Percentiles rank a stretch among this genome's conserved stretches.
phyloP scores from a whole-genome alignment of 92 coral and sea anemone genomes.

The Pocillopora meandrina region DNA sequence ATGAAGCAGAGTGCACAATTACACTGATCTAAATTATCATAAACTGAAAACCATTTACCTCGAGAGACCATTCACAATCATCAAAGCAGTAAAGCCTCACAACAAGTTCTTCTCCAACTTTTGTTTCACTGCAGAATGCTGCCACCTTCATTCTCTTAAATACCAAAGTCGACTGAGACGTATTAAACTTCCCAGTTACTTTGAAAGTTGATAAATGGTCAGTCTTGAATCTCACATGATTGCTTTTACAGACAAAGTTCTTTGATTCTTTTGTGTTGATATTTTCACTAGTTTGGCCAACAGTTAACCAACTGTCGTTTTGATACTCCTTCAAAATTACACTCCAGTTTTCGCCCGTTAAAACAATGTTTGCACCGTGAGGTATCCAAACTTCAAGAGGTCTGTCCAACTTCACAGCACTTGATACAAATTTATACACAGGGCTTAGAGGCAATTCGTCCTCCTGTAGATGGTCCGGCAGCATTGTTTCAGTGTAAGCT shows the following conservation, averaged over 20 bases:
- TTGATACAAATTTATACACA: background rate
- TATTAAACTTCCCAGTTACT: slow-evolving; percentile 48
- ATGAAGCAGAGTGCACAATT: no score
- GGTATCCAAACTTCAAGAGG: slow-evolving; percentile 18
- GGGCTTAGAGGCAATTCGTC: slow-evolving; percentile 27
- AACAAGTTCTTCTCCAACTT: slow-evolving; percentile 39
- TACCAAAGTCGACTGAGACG: slow-evolving; percentile 23
- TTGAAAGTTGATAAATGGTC: slow-evolving; percentile 46
- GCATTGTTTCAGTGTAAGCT: background rate
- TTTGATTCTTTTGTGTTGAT: background rate
- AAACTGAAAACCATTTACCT: slow-evolving; percentile 23
- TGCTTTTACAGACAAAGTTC: slow-evolving; percentile 19
- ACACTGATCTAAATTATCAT: no score
- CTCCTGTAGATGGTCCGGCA: background rate
- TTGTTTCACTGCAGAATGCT: slow-evolving; percentile 29
- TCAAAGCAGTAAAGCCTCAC: slow-evolving; percentile 44
- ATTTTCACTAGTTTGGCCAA: background rate
- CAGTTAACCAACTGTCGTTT: slow-evolving; percentile 3
- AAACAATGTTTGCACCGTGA: slow-evolving; percentile 27
- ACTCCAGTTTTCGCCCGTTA: slow-evolving; percentile 3
- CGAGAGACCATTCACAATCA: slow-evolving; percentile 48
- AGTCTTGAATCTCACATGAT: slow-evolving; percentile 37
- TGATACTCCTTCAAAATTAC: slow-evolving; percentile 1
- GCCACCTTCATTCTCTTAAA: slow-evolving; percentile 58
- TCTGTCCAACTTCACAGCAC: background rate